Evolutionary conservation across 2,797 vertebrate species (phyloP).

Genomic region (Tragopan temminckii): DNA sequence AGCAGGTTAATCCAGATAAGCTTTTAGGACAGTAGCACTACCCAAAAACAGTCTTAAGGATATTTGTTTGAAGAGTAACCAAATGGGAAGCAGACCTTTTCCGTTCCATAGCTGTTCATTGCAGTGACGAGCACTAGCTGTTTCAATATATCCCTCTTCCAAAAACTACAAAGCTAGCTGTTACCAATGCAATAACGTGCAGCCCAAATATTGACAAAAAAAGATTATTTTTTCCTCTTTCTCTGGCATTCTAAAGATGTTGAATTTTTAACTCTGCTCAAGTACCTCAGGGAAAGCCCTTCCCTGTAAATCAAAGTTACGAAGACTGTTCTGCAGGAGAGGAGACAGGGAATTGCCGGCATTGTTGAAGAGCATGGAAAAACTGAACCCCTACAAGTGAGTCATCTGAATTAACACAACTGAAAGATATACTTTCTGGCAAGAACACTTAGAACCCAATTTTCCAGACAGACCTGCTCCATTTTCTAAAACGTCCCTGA

Average conservation of each 20-base stretch:
- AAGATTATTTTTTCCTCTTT: neutral
- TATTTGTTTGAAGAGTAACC: slow-evolving; percentile 10
- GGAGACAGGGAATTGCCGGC: neutral
- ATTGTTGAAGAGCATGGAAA: neutral
- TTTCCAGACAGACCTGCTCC: slow-evolving; percentile 33
- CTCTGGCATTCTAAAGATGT: neutral
- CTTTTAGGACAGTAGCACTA: slow-evolving; percentile 19
- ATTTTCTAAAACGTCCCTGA: slow-evolving; percentile 6
- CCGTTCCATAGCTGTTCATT: neutral
- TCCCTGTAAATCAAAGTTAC: neutral
- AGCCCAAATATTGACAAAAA: neutral
- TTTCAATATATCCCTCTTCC: slow-evolving; percentile 6
- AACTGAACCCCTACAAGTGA: neutral
- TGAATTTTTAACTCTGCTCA: neutral
- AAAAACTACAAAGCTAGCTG: slow-evolving; percentile 8
- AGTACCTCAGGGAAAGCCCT: neutral
- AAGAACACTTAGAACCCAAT: neutral
- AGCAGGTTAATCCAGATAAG: slow-evolving; percentile 11
- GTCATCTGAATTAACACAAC: neutral
- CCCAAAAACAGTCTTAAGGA: neutral
- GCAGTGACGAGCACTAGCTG: neutral
- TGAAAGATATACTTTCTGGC: neutral
- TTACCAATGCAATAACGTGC: neutral
- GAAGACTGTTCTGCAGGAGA: neutral
- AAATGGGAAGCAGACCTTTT: slow-evolving; percentile 26